Conservation (phyloP, 2,888 invertebrate species). For the Didymodactylos carnosus region DNA sequence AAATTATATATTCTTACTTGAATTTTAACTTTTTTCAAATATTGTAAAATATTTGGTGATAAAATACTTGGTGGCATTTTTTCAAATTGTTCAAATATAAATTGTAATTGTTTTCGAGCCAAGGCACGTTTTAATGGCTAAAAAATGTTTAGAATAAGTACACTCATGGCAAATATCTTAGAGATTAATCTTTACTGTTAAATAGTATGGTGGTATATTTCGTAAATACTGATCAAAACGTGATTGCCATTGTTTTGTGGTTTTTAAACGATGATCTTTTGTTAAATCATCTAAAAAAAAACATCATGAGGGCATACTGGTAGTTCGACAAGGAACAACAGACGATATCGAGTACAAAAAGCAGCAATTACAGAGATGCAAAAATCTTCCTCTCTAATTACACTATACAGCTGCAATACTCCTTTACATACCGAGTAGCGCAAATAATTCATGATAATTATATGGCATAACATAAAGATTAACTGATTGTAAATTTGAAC, state of each 20-base stretch:
- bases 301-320: background rate
- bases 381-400: background rate
- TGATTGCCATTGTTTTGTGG: slow-evolving; percentile 70
- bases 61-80: background rate
- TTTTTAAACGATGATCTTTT: slow-evolving; percentile 54
- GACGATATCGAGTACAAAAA: background rate
- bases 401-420: background rate
- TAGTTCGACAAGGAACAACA: background rate
- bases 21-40: slow-evolving; percentile 80
- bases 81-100: background rate
- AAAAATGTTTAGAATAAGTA: slow-evolving; percentile 1
- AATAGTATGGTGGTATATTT: slow-evolving; percentile 85
- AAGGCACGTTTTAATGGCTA: slow-evolving; percentile 72
- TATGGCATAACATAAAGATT: slow-evolving; percentile 94
- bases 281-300: slow-evolving; percentile 56
- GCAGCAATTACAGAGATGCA: background rate
- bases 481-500: slow-evolving; percentile 73
- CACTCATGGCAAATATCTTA: background rate
- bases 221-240: slow-evolving; percentile 80
- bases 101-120: slow-evolving; percentile 45
- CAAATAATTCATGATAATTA: slow-evolving; percentile 81
- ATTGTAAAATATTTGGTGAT: slow-evolving; percentile 50
- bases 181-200: background rate
- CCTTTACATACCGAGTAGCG: slow-evolving; percentile 45
- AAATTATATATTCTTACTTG: slow-evolving; percentile 37